These are phyloP conservation scores for Valencia hispanica DNA, from an alignment of 2,797 vertebrate species.

Conservation along the genomic window DNA sequence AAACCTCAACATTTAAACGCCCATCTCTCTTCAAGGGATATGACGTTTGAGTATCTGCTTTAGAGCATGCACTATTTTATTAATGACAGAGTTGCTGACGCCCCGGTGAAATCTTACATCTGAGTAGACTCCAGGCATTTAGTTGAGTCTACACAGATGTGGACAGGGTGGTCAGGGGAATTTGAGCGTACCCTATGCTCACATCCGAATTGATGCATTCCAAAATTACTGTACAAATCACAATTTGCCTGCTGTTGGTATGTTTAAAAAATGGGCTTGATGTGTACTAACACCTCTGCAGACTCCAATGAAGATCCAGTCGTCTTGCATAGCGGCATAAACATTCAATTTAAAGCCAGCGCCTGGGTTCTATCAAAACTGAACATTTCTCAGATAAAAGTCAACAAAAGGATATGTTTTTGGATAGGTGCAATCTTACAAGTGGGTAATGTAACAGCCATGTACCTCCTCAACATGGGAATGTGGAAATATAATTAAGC, in stretches of 20 bases:
- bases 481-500: background rate
- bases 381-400: background rate
- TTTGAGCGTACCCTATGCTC: background rate
- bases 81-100: background rate
- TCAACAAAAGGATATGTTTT: background rate
- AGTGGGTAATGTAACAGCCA: background rate
- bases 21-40: background rate
- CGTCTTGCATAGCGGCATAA: too few relatives aligned
- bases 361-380: background rate
- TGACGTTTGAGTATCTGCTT: background rate
- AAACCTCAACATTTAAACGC: background rate
- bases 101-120: background rate
- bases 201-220: background rate
- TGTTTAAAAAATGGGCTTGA: background rate
- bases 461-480: background rate
- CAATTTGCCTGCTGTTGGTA: background rate
- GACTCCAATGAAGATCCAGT: too few relatives aligned
- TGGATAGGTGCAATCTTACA: background rate
- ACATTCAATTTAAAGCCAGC: background rate
- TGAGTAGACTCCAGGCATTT: background rate
- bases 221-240: background rate
- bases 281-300: background rate
- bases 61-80: background rate
- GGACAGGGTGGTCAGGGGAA: too few relatives aligned
- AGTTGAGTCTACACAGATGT: background rate